Conservation (phyloP, 2,888 invertebrate species). For the Loripinus fragilis region DNA sequence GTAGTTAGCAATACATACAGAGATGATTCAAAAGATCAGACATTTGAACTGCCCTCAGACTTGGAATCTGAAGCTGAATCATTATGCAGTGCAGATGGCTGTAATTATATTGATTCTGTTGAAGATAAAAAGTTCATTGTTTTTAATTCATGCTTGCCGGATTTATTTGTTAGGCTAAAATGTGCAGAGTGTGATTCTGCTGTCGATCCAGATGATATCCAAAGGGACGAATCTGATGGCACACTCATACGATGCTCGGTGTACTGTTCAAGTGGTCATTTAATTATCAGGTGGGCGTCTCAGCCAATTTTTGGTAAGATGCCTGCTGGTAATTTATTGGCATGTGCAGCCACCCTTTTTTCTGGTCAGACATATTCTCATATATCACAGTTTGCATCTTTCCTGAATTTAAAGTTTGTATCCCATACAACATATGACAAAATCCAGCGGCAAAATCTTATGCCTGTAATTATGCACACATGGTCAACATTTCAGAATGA, state of each 20-base stretch:
- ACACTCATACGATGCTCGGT: background rate
- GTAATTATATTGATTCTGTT: conserved; percentile 15
- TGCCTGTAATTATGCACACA: conserved; percentile 39
- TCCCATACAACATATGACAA: conserved; percentile 23
- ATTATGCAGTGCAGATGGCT: background rate
- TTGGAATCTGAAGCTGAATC: too few relatives aligned
- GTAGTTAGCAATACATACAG: too few relatives aligned
- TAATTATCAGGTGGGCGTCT: conserved; percentile 28
- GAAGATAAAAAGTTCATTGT: too few relatives aligned
- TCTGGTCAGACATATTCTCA: conserved; percentile 27
- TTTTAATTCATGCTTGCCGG: background rate
- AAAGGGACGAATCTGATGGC: background rate
- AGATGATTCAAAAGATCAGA: too few relatives aligned
- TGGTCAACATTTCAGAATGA: conserved; percentile 22
- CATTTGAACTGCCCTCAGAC: too few relatives aligned
- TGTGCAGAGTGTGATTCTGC: background rate
- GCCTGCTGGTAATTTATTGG: conserved; percentile 24
- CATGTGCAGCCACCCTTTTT: conserved; percentile 27
- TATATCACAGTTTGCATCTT: conserved; percentile 25
- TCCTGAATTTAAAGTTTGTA: conserved; percentile 28
- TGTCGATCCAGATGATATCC: conserved; percentile 1
- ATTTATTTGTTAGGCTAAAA: conserved; percentile 4
- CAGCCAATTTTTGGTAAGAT: conserved; percentile 37
- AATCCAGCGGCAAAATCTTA: conserved; percentile 30
- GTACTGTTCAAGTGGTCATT: conserved; percentile 31